Evolutionary conservation across 2,113 vertebrate species (phyloP).

Genomic region (Ammodytes dubius): DNA sequence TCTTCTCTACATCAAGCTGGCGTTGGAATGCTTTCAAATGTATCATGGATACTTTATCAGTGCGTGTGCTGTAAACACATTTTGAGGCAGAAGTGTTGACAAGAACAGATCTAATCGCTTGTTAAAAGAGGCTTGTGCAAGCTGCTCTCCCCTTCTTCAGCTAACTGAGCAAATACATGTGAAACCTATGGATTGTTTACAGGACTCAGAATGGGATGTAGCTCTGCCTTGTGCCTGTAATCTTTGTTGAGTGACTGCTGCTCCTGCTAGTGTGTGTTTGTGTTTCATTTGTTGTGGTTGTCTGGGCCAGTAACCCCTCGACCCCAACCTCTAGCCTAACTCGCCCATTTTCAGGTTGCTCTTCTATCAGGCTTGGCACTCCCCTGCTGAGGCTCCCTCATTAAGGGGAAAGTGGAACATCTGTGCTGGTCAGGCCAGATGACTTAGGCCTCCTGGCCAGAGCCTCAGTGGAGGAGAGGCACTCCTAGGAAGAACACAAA

Average conservation of each 20-base stretch:
- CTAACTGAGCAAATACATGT: constrained; percentile 48
- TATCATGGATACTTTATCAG: neutral
- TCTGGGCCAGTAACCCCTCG: constrained; percentile 59
- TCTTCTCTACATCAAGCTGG: neutral
- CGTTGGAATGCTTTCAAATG: neutral
- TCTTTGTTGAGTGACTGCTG: constrained; percentile 32
- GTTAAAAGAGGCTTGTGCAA: neutral
- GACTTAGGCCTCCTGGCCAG: constrained; percentile 75
- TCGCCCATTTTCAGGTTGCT: constrained; percentile 73
- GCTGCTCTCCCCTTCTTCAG: neutral
- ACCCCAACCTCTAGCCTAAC: constrained; percentile 64
- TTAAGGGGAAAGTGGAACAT: constrained; percentile 79
- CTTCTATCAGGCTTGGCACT: constrained; percentile 71
- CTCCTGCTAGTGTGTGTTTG: constrained; percentile 39
- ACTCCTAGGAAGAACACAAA: constrained; percentile 60
- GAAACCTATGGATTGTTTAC: constrained; percentile 6
- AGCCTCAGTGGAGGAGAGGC: constrained; percentile 53
- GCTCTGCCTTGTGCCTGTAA: constrained; percentile 21
- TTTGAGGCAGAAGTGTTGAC: neutral
- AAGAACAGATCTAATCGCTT: neutral
- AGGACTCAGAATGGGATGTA: constrained; percentile 7
- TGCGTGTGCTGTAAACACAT: neutral
- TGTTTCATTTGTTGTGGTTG: constrained; percentile 75
- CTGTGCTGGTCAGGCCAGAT: constrained; percentile 74
- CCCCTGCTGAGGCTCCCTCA: constrained; percentile 74